Evolutionary conservation across 1,140 invertebrate species (phyloP).

Genomic region (Propsilocerus akamusi): DNA sequence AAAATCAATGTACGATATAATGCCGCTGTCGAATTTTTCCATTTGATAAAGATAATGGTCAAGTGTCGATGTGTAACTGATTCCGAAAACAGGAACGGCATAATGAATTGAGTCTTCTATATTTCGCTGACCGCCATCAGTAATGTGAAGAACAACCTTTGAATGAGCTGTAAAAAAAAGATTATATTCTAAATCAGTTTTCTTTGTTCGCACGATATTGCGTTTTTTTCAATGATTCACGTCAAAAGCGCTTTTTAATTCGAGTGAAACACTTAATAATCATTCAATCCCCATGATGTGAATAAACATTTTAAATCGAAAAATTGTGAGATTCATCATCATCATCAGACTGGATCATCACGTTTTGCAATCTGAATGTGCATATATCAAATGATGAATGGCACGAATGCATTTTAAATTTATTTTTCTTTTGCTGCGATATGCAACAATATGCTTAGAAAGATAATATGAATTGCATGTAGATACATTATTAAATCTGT

Average conservation of each 20-base stretch:
- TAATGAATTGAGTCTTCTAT: conserved; percentile 33
- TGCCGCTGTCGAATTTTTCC: not conserved
- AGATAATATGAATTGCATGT: too few relatives aligned
- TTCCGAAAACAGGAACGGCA: conserved; percentile 32
- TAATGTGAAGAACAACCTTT: conserved; percentile 35
- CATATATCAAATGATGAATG: too few relatives aligned
- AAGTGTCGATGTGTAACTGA: conserved; percentile 7
- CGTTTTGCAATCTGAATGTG: too few relatives aligned
- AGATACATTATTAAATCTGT: too few relatives aligned
- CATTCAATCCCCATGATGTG: not conserved
- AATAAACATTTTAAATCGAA: not conserved
- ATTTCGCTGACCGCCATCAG: conserved; percentile 37
- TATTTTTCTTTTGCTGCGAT: too few relatives aligned
- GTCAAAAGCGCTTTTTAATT: not conserved
- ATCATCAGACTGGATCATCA: not conserved
- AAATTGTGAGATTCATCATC: not conserved
- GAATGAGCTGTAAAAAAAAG: conserved; percentile 24
- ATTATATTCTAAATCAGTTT: not conserved
- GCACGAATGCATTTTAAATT: too few relatives aligned
- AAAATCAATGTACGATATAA: conserved; percentile 4
- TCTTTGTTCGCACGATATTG: not conserved
- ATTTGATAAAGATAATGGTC: conserved; percentile 7
- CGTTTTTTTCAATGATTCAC: not conserved
- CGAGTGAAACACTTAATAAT: not conserved
- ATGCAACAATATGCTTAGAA: too few relatives aligned